phyloP scores from a whole-genome alignment of 2,113 vertebrate species.

The Ptyas mucosa region DNA sequence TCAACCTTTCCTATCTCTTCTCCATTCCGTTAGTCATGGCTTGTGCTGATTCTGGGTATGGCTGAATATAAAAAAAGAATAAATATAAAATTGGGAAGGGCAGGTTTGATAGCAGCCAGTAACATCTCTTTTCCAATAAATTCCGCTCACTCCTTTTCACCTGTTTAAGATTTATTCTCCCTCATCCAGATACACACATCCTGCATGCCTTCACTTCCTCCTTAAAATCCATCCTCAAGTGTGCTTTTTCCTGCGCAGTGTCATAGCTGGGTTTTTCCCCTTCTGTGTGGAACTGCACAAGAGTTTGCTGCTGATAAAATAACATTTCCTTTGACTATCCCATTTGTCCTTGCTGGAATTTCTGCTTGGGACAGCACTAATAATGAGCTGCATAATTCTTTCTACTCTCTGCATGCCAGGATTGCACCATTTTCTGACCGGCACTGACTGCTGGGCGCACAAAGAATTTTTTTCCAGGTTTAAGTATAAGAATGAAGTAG shows the following conservation, averaged over 20 bases:
- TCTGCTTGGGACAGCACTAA: neutral
- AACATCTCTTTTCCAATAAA: neutral
- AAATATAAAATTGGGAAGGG: too few relatives aligned
- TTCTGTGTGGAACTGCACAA: neutral
- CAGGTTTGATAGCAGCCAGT: neutral
- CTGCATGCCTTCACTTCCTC: too few relatives aligned
- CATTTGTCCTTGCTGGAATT: neutral
- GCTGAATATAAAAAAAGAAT: neutral
- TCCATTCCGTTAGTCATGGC: neutral
- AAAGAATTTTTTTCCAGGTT: neutral
- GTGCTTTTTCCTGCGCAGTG: neutral
- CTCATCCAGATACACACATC: too few relatives aligned
- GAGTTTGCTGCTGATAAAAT: neutral
- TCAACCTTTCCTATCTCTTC: neutral
- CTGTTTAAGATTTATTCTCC: neutral
- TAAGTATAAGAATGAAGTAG: neutral
- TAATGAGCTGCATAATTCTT: neutral
- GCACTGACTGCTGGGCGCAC: too few relatives aligned
- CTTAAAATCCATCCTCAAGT: neutral
- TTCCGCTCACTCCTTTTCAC: neutral
- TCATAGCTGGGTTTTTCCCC: neutral
- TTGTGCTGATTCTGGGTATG: neutral
- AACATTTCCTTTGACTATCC: neutral
- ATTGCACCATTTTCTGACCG: constrained; percentile 5
- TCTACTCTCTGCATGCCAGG: neutral